phyloP scores from a whole-genome alignment of 1,140 invertebrate species.

The Doryteuthis pealeii region DNA sequence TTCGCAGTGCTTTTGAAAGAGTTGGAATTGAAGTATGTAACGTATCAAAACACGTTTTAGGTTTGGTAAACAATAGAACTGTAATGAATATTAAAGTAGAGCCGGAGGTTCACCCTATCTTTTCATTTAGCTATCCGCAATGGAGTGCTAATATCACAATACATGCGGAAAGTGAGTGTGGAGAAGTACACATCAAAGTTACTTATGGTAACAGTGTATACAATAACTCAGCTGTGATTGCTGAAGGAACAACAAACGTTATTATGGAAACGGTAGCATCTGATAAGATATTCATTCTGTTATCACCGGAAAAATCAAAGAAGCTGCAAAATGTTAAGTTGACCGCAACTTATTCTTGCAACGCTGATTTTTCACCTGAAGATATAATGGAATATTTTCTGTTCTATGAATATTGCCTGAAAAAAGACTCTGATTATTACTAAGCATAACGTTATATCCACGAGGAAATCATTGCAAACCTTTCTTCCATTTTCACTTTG shows the following conservation, averaged over 20 bases:
- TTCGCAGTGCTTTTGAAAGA: constrained; percentile 18
- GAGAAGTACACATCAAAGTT: not conserved
- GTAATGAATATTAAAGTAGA: not conserved
- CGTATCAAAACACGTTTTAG: not conserved
- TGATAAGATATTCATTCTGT: not conserved
- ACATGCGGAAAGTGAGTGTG: not conserved
- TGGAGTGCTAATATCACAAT: not conserved
- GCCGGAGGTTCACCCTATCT: not conserved
- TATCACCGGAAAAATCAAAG: not conserved
- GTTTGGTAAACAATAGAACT: not conserved
- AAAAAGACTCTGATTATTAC: too few species aligned
- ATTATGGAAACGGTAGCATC: not conserved
- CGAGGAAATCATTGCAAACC: too few species aligned
- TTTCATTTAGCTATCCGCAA: not conserved
- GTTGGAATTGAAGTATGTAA: constrained; percentile 31
- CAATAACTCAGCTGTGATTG: not conserved
- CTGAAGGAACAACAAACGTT: not conserved
- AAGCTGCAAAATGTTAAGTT: not conserved
- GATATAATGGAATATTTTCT: not conserved
- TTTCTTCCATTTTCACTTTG: too few species aligned
- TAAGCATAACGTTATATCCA: too few species aligned
- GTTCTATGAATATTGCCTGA: too few species aligned
- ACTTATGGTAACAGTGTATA: not conserved
- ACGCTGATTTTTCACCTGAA: not conserved
- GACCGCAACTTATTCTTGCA: not conserved